Conservation (phyloP, 2,113 vertebrate species). For the Silurus asotus region DNA sequence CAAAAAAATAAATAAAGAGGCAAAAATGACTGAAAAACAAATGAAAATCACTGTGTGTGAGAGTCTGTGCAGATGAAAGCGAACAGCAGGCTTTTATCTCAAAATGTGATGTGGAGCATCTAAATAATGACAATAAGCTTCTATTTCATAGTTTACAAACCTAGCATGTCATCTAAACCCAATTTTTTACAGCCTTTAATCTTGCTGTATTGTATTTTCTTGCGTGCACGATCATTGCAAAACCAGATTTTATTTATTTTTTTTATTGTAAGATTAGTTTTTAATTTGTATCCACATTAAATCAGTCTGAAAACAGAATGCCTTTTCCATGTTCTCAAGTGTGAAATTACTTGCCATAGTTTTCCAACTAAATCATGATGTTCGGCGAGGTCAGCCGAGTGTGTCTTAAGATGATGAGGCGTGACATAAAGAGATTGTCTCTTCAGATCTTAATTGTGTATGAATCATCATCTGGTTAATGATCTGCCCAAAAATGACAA, state of each 20-base stretch:
- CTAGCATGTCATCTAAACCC: neutral
- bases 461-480: conserved; percentile 24
- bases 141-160: conserved; percentile 7
- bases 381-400: neutral
- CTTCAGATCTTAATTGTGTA: conserved; percentile 8
- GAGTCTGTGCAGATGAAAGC: conserved; percentile 19
- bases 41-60: conserved; percentile 11
- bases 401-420: neutral
- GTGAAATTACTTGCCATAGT: conserved; percentile 21
- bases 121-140: conserved; percentile 22
- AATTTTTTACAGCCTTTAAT: conserved; percentile 22
- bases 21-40: conserved; percentile 13
- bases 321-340: neutral
- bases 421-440: conserved; percentile 25
- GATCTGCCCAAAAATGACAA: conserved; percentile 18
- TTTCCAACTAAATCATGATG: neutral
- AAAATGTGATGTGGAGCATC: neutral
- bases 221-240: neutral
- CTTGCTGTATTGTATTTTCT: neutral
- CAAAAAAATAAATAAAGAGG: neutral
- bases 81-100: conserved; percentile 35
- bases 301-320: neutral
- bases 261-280: neutral
- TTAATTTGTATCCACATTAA: conserved; percentile 8
- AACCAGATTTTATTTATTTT: neutral